Conservation (phyloP, 2,888 invertebrate genomes). For the Plusia festucae region DNA sequence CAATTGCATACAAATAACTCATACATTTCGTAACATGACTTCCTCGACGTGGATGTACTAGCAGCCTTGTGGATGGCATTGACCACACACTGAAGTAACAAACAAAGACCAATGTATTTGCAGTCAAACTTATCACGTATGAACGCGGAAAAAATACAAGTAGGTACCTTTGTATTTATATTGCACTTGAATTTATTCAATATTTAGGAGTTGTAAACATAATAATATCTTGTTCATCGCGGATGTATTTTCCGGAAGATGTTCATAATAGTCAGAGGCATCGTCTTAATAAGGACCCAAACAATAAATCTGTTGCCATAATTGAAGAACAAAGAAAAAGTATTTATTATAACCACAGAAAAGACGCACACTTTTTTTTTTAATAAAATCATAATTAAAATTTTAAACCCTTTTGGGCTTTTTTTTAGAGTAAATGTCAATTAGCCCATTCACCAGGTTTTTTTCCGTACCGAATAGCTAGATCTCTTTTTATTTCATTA, state of each 20-base stretch:
- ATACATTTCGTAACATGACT: slow-evolving; percentile 36
- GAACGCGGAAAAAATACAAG: slow-evolving; percentile 11
- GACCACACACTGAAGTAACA: slow-evolving; percentile 13
- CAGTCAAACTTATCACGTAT: slow-evolving; percentile 11
- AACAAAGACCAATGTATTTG: slow-evolving; percentile 38
- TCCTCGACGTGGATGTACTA: slow-evolving; percentile 42
- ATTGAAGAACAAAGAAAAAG: no score
- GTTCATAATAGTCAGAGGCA: no score
- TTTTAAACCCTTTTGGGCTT: no score
- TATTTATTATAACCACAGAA: no score
- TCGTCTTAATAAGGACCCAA: no score
- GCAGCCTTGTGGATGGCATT: slow-evolving; percentile 43
- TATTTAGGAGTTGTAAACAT: background rate
- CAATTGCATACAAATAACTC: slow-evolving; percentile 10
- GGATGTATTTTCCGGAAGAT: background rate
- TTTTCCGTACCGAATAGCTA: no score
- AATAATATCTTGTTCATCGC: background rate
- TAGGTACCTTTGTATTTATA: background rate
- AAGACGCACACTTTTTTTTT: no score
- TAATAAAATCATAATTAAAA: no score
- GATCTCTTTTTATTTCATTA: no score
- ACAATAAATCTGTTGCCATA: no score
- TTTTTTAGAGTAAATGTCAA: no score
- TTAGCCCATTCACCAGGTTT: no score
- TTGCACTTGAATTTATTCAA: background rate